Evolutionary conservation across 2,888 invertebrate genomes (phyloP), one percentile per base, ranked within the genome.

Genomic region (Pachycephus smyrnensis): DNA sequence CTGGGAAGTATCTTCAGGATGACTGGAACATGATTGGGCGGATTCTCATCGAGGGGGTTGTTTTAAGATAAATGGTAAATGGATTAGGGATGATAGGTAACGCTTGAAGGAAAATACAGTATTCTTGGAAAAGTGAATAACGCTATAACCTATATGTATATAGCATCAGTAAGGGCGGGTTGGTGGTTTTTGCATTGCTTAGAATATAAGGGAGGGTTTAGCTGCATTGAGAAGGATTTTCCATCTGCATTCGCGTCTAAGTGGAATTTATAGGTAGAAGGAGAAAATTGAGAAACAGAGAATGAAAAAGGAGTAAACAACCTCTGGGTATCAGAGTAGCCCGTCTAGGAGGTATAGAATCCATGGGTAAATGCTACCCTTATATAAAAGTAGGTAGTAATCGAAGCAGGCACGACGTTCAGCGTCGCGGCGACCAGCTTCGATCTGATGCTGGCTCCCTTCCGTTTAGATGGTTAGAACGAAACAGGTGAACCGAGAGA

Each of bases 251-350:
- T 76, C 75, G 69, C 76, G 76, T 75, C 75, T 80, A 77, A 85
- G 81, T 81, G 78, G 81, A 82, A 82, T 85, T 84, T 86, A 86
- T 83, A 81, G 85, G 81, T 55, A 23, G 55, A 23, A 2, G 55
- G 1, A 55, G 23, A 23, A 55, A 55, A 55, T 55, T 23, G 55
- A 55, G 55, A 55, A 55, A 23, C 15, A 55, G 9, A 9, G 15
- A 23, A 31, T 77, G 69, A 76, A 75, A 69, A 69, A 75, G 68
- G 69, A 76, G 37, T 74, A 74, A 68, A 73, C 36, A 79, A 71
- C 77, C 76, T 69, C 76, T 35, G 55, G 55, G 55, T 55, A 55
- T 55, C 55, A 23, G 55, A 23, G 9, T 55, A 55, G 55, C 23
- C 23, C 23, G 55, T 55, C 55, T 9, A 23, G 55, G 15, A 23